Evolutionary conservation across 2,113 vertebrate species (phyloP).

Genomic region (Catharus fuscescens): DNA sequence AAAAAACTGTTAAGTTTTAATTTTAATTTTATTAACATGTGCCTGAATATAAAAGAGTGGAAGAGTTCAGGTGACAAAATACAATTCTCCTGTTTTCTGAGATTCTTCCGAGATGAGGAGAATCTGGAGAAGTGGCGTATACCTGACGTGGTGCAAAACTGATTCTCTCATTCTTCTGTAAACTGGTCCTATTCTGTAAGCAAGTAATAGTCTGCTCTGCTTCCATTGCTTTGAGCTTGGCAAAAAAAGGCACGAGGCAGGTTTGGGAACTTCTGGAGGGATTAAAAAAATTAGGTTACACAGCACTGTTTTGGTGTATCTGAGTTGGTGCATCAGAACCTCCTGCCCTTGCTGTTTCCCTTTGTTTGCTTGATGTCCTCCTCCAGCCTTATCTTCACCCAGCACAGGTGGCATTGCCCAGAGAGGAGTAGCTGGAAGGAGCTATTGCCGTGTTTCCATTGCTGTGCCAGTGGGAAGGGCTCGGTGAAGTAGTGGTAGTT

Average conservation of each 20-base stretch:
- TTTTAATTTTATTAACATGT: fast-evolving
- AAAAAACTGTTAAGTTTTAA: background rate
- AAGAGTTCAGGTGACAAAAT: background rate
- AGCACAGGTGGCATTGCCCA: background rate
- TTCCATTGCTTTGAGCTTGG: background rate
- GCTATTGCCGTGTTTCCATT: background rate
- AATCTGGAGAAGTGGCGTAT: background rate
- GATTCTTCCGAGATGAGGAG: background rate
- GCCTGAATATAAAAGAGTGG: background rate
- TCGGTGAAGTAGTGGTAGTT: background rate
- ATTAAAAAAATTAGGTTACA: background rate
- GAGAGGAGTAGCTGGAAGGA: background rate
- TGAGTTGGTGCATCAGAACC: background rate
- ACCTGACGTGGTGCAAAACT: background rate
- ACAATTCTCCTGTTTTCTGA: background rate
- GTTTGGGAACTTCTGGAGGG: background rate
- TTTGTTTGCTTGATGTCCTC: background rate
- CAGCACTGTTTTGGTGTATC: background rate
- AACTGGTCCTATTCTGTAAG: background rate
- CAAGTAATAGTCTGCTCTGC: background rate
- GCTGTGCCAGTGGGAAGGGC: background rate
- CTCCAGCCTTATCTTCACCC: background rate
- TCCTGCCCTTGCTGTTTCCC: background rate
- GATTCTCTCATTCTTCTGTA: background rate
- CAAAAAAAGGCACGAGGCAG: background rate